Base-by-base conservation (phyloP, 2,888 invertebrate species). In the Caenorhabditis uteleia region DNA sequence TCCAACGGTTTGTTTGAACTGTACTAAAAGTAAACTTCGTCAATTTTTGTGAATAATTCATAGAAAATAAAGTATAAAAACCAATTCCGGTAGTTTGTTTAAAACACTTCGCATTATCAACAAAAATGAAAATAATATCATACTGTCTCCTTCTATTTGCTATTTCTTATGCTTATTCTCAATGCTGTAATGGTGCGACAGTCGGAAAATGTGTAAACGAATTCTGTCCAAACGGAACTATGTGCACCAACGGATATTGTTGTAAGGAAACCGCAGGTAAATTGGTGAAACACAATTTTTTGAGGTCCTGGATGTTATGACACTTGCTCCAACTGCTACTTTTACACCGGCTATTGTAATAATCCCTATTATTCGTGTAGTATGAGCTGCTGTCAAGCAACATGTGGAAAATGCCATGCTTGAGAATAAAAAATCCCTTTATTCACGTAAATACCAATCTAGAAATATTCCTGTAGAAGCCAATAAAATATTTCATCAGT, bases 221-320 rank as follows among this genome's bases (percentile, higher is more conserved):
- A 7, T 8, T 51, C 23, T 62, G 62, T n/a, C 62, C 62, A 16
- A 62, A 62, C 18, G 56, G 51, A 29, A 56, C 55, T 3, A 62
- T 62, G 62, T 62, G 62, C 56, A 62, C 40, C 31, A 55, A 55
- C 50, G 55, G 55, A n/a, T 54, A 45, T 39, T 61, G 61, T 40
- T 61, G 42, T 42, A 25, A 42, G 42, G 16, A n/a, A n/a, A 38
- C n/a, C 38, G 6, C 7, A 38, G 14, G 14, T 23, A 18, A 8
- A 5, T 18, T 5, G 16, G 20, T 10, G 20, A 23, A 42, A 18
- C n/a, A 29, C 27, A 14, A 25, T 27, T 45, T 27, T 29, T 45
- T 25, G 6, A 25, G 26, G 62, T 34, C 62, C 62, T 10, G 62
- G 62, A 23, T 62, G 62, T 33, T 56, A 46, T 31, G 62, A 62